A percentile compares a stretch with the other conserved stretches of the same genome.
Evolutionary conservation across 2,113 vertebrate species (phyloP).

Genomic region (Bucco capensis): DNA sequence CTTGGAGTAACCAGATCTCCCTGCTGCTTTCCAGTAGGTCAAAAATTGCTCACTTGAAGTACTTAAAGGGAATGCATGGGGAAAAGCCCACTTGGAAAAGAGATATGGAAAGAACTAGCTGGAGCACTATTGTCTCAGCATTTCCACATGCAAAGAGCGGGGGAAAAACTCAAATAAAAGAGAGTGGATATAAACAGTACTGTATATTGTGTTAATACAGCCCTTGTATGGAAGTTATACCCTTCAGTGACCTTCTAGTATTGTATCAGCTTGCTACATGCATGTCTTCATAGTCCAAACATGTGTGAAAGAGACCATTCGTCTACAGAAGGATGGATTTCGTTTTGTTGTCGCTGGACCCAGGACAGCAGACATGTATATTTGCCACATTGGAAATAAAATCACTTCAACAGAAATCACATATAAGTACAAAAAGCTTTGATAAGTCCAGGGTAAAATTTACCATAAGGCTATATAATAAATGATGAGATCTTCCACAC

Average conservation of each 20-base stretch:
- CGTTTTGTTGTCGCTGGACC: slow-evolving; percentile 78
- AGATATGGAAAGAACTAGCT: slow-evolving; percentile 61
- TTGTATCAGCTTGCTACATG: slow-evolving; percentile 83
- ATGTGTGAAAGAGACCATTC: slow-evolving; percentile 86
- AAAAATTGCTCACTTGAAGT: background rate
- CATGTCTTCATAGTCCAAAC: slow-evolving; percentile 90
- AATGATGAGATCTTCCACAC: slow-evolving; percentile 76
- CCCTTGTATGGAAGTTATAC: slow-evolving; percentile 83
- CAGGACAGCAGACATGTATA: slow-evolving; percentile 71
- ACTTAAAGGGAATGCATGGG: background rate
- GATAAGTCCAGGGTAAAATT: slow-evolving; percentile 60
- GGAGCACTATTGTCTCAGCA: slow-evolving; percentile 76
- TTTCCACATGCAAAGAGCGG: slow-evolving; percentile 81
- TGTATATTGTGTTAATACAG: slow-evolving; percentile 82
- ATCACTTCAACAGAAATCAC: slow-evolving; percentile 73
- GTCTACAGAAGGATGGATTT: slow-evolving; percentile 76
- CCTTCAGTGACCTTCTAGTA: slow-evolving; percentile 84
- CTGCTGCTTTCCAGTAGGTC: background rate
- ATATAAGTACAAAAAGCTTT: slow-evolving; percentile 72
- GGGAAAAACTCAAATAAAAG: slow-evolving; percentile 61
- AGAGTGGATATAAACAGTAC: slow-evolving; percentile 72
- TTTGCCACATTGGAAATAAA: slow-evolving; percentile 77
- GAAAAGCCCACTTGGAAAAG: background rate
- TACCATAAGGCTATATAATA: slow-evolving; percentile 71
- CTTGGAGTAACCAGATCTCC: background rate